phyloP scores from a whole-genome alignment of 2,797 vertebrate species.

The Pangasius larnaudii region DNA sequence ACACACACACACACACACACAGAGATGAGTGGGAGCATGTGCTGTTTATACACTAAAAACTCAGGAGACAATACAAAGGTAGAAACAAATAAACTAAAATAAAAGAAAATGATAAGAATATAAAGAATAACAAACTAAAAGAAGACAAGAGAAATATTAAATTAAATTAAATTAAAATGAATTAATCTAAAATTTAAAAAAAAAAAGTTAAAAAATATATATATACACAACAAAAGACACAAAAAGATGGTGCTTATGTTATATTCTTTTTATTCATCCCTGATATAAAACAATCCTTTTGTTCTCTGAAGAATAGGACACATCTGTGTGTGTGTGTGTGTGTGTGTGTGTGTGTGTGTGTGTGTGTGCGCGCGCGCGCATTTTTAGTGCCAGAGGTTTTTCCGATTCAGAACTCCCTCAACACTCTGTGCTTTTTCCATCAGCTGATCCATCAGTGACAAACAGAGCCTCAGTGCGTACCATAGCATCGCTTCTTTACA shows the following conservation, averaged over 20 bases:
- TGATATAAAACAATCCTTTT: constrained; percentile 50
- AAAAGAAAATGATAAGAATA: not conserved
- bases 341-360: not conserved
- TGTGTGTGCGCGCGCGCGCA: not conserved
- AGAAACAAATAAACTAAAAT: not conserved
- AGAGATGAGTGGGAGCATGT: not conserved
- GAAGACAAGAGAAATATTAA: not conserved
- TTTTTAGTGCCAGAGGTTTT: not conserved
- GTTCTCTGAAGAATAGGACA: constrained; percentile 23
- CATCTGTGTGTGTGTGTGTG: not conserved
- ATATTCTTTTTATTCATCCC: constrained; percentile 57
- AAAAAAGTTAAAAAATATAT: not conserved
- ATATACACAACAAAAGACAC: not conserved
- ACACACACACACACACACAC: not conserved
- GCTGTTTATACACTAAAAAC: constrained; percentile 7
- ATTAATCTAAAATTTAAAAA: too few relatives aligned
- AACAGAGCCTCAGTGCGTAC: constrained; percentile 5
- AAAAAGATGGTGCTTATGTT: constrained; percentile 21
- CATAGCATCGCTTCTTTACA: not conserved
- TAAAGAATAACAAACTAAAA: not conserved
- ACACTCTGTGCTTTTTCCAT: not conserved
- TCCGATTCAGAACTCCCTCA: constrained; percentile 2
- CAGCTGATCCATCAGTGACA: not conserved
- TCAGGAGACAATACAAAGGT: not conserved
- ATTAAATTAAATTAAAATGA: not conserved